Percentiles rank a stretch among this genome's conserved stretches.
These are phyloP conservation scores for Drosophila prosaltans DNA, from an alignment of 1,140 invertebrate genomes.

Conservation along the genomic window DNA sequence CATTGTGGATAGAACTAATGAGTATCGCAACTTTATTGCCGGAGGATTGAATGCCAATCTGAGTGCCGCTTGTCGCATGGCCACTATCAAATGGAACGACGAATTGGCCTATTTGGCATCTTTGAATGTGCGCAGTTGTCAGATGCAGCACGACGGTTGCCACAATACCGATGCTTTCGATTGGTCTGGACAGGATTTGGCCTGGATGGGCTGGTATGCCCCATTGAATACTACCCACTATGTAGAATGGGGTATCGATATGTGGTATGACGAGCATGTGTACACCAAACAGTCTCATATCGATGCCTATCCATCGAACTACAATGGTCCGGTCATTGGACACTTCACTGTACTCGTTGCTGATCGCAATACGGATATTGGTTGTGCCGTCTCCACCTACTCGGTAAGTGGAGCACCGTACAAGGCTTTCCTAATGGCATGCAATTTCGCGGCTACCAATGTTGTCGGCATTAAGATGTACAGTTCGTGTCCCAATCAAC, in stretches of 20 bases:
- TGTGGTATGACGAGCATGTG: constrained; percentile 61
- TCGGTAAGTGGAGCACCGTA: constrained; percentile 36
- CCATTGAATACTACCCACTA: constrained; percentile 39
- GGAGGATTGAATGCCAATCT: constrained; percentile 50
- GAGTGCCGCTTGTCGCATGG: constrained; percentile 68
- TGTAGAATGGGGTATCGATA: constrained; percentile 36
- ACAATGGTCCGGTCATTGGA: constrained; percentile 61
- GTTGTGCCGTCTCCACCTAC: constrained; percentile 67
- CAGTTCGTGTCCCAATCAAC: constrained; percentile 37
- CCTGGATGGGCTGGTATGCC: constrained; percentile 56
- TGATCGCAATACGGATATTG: constrained; percentile 66
- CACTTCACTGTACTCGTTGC: constrained; percentile 75
- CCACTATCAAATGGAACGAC: constrained; percentile 73
- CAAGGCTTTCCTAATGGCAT: constrained; percentile 63
- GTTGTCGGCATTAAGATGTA: constrained; percentile 64
- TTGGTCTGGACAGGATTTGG: constrained; percentile 75
- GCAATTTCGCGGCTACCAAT: constrained; percentile 74
- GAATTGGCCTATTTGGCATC: constrained; percentile 67
- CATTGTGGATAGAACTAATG: constrained; percentile 52
- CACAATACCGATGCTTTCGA: constrained; percentile 67
- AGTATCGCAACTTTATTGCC: constrained; percentile 64
- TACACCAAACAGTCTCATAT: constrained; percentile 53
- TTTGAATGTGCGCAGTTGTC: constrained; percentile 66
- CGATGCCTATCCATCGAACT: constrained; percentile 52
- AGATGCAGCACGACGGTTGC: constrained; percentile 68